Conservation (phyloP, 2,113 vertebrate genomes). For the Cyrtonyx montezumae region DNA sequence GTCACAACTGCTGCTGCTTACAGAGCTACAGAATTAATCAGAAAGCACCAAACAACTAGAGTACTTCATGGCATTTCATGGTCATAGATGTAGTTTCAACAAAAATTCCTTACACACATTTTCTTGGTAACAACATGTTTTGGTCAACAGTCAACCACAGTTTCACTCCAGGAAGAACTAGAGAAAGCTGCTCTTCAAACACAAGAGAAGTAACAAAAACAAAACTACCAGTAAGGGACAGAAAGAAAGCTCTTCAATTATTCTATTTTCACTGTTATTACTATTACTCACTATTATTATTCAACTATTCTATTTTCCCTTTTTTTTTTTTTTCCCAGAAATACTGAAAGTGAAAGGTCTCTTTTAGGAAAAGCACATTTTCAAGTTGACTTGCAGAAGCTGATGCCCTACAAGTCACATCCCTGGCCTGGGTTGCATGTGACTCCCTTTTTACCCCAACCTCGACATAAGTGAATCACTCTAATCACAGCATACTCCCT, state of each 20-base stretch:
- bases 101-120: not conserved
- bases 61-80: not conserved
- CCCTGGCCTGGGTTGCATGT: not conserved
- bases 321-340: not conserved
- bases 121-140: not conserved
- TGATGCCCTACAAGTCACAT: not conserved
- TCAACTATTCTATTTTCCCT: no score
- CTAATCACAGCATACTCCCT: not conserved
- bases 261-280: not conserved
- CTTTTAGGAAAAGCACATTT: not conserved
- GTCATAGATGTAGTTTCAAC: not conserved
- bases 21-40: not conserved
- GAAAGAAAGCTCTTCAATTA: not conserved
- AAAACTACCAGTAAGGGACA: not conserved
- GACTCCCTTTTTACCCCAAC: not conserved
- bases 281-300: no score
- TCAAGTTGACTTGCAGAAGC: not conserved
- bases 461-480: not conserved
- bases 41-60: not conserved
- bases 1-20: not conserved
- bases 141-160: not conserved
- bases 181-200: not conserved
- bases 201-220: not conserved
- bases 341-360: not conserved
- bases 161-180: not conserved